Base-by-base conservation (phyloP, 2,888 invertebrate genomes). In the Elegia similella region DNA sequence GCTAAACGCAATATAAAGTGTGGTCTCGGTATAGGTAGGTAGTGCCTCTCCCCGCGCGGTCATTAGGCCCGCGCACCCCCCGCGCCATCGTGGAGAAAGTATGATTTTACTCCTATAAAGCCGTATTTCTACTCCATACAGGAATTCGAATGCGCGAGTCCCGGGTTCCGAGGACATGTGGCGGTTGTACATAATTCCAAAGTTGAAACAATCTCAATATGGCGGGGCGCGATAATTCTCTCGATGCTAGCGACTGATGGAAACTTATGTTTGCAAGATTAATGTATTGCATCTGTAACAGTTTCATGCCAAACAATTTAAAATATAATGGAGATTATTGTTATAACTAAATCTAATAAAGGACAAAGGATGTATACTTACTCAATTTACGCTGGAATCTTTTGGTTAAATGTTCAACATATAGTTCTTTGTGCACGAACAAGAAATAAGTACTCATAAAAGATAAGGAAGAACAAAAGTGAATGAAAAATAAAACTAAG, bases 41-140 rank as follows among this genome's bases (percentile, higher is more conserved):
- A 73, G 73, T 59, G 62, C 84, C 88, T 82, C 87, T 72, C 90
- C 89, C 89, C 91, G 86, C 92, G 92, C 92, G 86, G 92, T 92
- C 92, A 92, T 92, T 92, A 92, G 92, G 80, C 75, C 81, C 83
- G 76, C 80, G 71, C 75, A 68, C 82, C 83, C 82, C 84, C 78
- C 84, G 69, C 82, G 72, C 82, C 82, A 80, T 82, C 74, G 79
- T 83, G 81, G 90, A 89, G 90, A 91, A 91, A 91, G 90, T 91
- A 90, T 89, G 91, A 91, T 90, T 91, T 90, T 90, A 88, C 89
- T 90, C 90, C 88, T 86, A 90, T 90, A 91, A 91, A 90, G 89
- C 89, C 87, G 90, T 89, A 91, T 90, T 91, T 89, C 91, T 89
- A 90, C 90, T 90, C 84, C 89, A 90, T 89, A 90, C 88, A 88